A percentile compares a stretch with the other conserved stretches of the same genome.
phyloP scores from a whole-genome alignment of 2,888 invertebrate species.

The Melangyna quadrimaculata region DNA sequence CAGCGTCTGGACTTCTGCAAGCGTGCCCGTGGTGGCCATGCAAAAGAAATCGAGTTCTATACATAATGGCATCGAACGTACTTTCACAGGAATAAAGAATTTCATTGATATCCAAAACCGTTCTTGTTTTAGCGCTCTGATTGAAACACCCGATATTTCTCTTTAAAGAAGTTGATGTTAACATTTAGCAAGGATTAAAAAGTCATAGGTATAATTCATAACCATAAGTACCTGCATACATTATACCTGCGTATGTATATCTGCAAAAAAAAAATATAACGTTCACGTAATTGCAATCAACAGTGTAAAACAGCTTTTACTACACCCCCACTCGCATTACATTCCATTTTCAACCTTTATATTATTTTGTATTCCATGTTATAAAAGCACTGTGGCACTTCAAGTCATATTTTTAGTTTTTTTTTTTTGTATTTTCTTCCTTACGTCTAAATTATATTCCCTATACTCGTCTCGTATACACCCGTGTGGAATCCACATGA shows the following conservation, averaged over 20 bases:
- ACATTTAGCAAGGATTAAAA: not conserved
- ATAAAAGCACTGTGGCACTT: not conserved
- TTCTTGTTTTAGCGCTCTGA: no score
- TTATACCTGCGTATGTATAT: not conserved
- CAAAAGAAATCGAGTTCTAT: no score
- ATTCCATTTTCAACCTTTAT: not conserved
- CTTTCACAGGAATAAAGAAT: no score
- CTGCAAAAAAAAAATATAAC: not conserved
- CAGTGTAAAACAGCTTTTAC: not conserved
- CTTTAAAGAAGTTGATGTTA: not conserved
- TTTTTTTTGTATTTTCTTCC: not conserved
- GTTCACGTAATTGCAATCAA: slow-evolving; percentile 1
- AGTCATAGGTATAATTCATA: not conserved
- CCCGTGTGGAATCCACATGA: not conserved
- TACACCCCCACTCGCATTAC: not conserved
- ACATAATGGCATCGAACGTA: no score
- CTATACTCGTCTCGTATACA: not conserved
- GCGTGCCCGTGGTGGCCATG: no score
- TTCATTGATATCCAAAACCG: no score
- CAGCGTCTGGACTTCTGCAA: no score
- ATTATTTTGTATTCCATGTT: not conserved
- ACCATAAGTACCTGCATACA: not conserved
- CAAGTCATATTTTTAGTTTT: not conserved
- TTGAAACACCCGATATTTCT: no score
- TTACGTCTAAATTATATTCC: not conserved